Conservation (phyloP, 1,140 invertebrate genomes). For the Nasonia longicornis region DNA sequence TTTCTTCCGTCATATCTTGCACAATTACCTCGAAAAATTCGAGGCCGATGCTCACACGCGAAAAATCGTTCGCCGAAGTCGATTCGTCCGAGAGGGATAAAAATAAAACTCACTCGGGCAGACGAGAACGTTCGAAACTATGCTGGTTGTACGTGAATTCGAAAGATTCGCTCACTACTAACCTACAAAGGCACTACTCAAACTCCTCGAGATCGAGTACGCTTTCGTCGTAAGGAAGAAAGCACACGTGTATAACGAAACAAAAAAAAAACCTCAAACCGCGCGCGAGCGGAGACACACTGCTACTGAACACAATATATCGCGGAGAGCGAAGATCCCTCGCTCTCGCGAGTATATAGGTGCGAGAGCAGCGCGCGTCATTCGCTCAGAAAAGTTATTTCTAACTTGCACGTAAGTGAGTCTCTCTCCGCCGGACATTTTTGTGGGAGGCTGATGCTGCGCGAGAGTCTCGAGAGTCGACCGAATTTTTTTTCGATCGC, state of each 20-base stretch:
- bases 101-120: background rate
- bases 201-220: too few species aligned
- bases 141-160: background rate
- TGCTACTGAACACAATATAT: background rate
- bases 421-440: conserved; percentile 4
- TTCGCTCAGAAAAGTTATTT: conserved; percentile 55
- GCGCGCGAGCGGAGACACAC: background rate
- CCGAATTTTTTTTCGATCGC: background rate
- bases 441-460: background rate
- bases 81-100: background rate
- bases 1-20: background rate
- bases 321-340: background rate
- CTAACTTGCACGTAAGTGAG: conserved; percentile 53
- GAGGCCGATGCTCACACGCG: background rate
- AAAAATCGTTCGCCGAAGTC: background rate
- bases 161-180: background rate
- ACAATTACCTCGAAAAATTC: background rate
- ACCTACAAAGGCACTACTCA: background rate
- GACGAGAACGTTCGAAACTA: background rate
- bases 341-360: background rate
- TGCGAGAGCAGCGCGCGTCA: conserved; percentile 12
- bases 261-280: background rate
- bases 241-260: too few species aligned
- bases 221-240: background rate
- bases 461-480: background rate